phyloP scores from a whole-genome alignment of 2,113 vertebrate species.

The Herpetotheres cachinnans region DNA sequence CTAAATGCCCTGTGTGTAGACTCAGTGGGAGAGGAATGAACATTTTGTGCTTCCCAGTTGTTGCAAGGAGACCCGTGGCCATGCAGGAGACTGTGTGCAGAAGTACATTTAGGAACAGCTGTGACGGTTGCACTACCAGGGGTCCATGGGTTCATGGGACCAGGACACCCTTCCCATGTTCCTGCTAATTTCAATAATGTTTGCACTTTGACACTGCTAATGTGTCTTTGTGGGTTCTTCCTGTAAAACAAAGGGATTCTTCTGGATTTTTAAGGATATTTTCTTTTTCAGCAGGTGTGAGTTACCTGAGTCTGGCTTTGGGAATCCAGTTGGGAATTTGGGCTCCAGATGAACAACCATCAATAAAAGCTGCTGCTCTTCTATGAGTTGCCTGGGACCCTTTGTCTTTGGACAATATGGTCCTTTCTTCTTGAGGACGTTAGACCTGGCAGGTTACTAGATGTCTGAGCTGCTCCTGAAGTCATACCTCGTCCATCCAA shows the following conservation, averaged over 20 bases:
- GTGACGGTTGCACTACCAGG: neutral
- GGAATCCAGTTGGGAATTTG: neutral
- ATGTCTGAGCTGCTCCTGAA: neutral
- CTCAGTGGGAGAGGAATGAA: neutral
- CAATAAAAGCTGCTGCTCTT: neutral
- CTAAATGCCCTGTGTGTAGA: fast-evolving
- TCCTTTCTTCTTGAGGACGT: neutral
- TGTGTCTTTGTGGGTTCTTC: neutral
- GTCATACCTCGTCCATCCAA: neutral
- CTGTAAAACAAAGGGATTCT: neutral
- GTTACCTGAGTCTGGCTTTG: neutral
- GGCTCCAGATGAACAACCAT: neutral
- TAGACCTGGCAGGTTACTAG: neutral
- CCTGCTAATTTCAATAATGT: neutral
- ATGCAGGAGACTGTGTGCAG: neutral
- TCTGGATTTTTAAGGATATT: neutral
- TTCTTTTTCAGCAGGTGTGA: neutral
- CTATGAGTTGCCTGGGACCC: neutral
- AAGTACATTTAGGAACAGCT: neutral
- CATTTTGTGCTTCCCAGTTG: neutral
- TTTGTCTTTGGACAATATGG: neutral
- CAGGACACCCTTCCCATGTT: neutral
- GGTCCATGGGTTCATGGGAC: neutral
- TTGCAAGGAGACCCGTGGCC: neutral
- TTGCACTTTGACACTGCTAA: neutral